phyloP scores from a whole-genome alignment of 2,888 invertebrate species.

The Perizoma flavofasciatum region DNA sequence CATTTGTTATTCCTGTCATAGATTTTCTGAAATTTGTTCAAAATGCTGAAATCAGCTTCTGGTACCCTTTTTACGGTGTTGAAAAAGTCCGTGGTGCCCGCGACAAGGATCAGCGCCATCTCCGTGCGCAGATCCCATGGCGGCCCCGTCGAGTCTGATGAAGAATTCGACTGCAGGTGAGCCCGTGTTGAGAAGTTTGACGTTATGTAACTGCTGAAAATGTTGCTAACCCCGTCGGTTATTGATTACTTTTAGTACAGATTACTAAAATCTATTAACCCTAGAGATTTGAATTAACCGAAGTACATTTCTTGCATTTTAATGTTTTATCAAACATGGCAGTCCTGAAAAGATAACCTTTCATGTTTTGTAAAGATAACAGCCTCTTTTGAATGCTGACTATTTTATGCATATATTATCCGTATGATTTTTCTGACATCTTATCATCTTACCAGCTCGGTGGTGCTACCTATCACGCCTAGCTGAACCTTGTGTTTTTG shows the following conservation, averaged over 20 bases:
- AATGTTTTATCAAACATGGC: constrained; percentile 2
- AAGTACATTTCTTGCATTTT: background rate
- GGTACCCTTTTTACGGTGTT: constrained; percentile 69
- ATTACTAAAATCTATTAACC: background rate
- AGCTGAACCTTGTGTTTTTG: no score
- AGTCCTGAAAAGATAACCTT: constrained; percentile 11
- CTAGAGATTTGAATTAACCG: background rate
- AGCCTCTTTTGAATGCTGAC: no score
- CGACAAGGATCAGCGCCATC: constrained; percentile 63
- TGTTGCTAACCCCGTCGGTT: constrained; percentile 42
- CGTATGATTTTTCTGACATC: no score
- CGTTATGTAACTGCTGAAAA: constrained; percentile 78
- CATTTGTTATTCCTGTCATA: constrained; percentile 74
- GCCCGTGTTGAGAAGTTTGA: constrained; percentile 55
- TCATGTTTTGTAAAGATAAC: constrained; percentile 7
- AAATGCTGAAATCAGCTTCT: constrained; percentile 78
- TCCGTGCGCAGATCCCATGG: constrained; percentile 70
- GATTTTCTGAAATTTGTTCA: constrained; percentile 59
- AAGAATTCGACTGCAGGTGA: constrained; percentile 91
- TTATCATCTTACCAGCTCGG: background rate
- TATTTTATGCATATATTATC: background rate
- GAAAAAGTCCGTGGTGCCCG: constrained; percentile 67
- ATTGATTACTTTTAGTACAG: constrained; percentile 11
- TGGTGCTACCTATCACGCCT: no score
- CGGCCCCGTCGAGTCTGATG: constrained; percentile 88